Evolutionary conservation across 2,888 invertebrate genomes (phyloP).

Genomic region (Microctonus aethiopoides): DNA sequence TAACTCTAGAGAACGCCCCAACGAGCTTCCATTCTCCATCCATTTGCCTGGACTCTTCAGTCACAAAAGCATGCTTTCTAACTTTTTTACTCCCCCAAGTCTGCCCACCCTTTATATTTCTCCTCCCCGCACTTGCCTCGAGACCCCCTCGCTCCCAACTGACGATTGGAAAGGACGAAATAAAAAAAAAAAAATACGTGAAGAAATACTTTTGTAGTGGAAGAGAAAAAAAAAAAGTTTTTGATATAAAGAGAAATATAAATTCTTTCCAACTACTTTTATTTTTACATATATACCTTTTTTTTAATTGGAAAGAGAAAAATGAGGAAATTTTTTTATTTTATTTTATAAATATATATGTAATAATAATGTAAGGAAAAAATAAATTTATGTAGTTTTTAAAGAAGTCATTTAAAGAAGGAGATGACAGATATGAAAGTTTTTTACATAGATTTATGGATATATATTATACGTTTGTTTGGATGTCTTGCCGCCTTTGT

Average conservation of each 20-base stretch:
- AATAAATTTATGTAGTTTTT: not conserved
- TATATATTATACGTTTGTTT: not conserved
- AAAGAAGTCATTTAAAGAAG: not conserved
- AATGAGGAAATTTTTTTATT: not conserved
- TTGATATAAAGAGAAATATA: not conserved
- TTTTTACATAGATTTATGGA: not conserved
- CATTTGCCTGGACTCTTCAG: conserved; percentile 27
- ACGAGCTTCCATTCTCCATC: conserved; percentile 28
- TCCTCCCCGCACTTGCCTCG: not conserved
- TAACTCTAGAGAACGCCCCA: conserved; percentile 18
- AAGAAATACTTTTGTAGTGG: conserved; percentile 13
- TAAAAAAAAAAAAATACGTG: too few relatives aligned
- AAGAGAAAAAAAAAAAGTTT: conserved; percentile 19
- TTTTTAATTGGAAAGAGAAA: not conserved
- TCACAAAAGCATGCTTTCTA: conserved; percentile 30
- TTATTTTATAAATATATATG: not conserved
- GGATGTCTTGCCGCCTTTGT: not conserved
- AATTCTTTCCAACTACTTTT: not conserved
- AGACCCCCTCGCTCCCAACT: not conserved
- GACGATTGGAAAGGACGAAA: conserved; percentile 18
- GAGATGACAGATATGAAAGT: not conserved
- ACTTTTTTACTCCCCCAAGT: conserved; percentile 21
- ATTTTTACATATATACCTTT: not conserved
- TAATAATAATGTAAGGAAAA: not conserved
- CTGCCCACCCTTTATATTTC: not conserved